Percentiles rank a stretch among this genome's conserved stretches.
Evolutionary conservation across 2,797 vertebrate species (phyloP).

Genomic region (Molossus alvarezi): DNA sequence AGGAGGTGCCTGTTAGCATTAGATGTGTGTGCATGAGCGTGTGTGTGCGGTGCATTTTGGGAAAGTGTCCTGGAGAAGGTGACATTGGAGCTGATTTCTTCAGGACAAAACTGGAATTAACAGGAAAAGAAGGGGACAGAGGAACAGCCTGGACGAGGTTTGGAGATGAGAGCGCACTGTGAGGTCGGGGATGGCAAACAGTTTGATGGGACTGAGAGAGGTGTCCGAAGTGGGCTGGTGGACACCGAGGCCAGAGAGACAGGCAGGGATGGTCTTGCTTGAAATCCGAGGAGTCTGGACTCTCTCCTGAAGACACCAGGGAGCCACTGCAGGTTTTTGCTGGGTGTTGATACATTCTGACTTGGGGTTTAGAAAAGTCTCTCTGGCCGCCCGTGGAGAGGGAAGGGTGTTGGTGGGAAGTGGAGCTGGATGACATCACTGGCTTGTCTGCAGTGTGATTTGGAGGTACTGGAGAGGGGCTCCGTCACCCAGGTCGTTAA

Average conservation of each 20-base stretch:
- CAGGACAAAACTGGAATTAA: neutral
- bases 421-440: no score
- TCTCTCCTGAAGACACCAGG: neutral
- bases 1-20: no score
- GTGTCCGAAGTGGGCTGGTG: neutral
- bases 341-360: neutral
- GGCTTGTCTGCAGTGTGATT: neutral
- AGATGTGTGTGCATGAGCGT: rapidly evolving
- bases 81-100: neutral
- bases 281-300: neutral
- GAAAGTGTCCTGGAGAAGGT: neutral
- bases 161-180: neutral
- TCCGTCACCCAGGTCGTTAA: neutral
- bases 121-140: neutral
- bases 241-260: neutral
- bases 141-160: neutral
- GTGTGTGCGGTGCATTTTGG: neutral
- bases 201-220: neutral
- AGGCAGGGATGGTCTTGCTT: neutral
- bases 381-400: neutral
- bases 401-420: neutral
- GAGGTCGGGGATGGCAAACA: no score
- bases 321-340: neutral
- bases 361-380: neutral
- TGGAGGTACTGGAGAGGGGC: neutral